A percentile compares a stretch with the other conserved stretches of the same genome.
phyloP scores from a whole-genome alignment of 1,140 invertebrate species.

The Trichoplusia ni region DNA sequence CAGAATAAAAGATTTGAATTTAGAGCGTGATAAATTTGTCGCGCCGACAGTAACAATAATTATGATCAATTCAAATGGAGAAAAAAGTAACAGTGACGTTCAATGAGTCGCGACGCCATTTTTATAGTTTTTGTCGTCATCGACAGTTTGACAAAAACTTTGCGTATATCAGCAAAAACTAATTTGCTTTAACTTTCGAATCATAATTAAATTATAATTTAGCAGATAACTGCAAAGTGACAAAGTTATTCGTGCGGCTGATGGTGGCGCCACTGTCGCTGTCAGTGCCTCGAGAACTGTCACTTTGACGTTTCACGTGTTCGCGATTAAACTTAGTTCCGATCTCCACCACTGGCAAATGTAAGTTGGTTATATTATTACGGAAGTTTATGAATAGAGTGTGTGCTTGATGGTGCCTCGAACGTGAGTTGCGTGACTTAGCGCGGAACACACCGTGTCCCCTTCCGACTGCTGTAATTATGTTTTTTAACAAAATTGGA shows the following conservation, averaged over 20 bases:
- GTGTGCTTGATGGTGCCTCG: conserved; percentile 17
- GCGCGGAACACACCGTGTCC: not conserved
- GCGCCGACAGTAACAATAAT: too few species aligned
- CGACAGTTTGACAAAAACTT: not conserved
- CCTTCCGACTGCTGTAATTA: conserved; percentile 18
- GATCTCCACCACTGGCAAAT: too few species aligned
- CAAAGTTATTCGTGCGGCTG: not conserved
- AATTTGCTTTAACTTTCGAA: conserved; percentile 50
- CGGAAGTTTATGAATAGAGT: conserved; percentile 43
- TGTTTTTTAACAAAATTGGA: conserved; percentile 11
- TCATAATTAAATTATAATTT: conserved; percentile 45
- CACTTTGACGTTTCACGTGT: too few species aligned
- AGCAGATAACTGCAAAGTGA: not conserved
- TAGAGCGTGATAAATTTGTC: too few species aligned
- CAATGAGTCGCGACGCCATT: too few species aligned
- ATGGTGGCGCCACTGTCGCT: too few species aligned
- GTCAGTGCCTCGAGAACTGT: too few species aligned
- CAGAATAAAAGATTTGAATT: too few species aligned
- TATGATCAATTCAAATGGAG: too few species aligned
- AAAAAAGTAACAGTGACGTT: too few species aligned
- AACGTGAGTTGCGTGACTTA: conserved; percentile 19
- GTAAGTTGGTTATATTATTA: conserved; percentile 50
- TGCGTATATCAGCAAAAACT: conserved; percentile 20
- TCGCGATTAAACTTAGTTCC: too few species aligned
- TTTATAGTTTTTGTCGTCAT: too few species aligned